Base-by-base conservation (phyloP, 2,888 invertebrate species). In the Aproaerema taeniolella region DNA sequence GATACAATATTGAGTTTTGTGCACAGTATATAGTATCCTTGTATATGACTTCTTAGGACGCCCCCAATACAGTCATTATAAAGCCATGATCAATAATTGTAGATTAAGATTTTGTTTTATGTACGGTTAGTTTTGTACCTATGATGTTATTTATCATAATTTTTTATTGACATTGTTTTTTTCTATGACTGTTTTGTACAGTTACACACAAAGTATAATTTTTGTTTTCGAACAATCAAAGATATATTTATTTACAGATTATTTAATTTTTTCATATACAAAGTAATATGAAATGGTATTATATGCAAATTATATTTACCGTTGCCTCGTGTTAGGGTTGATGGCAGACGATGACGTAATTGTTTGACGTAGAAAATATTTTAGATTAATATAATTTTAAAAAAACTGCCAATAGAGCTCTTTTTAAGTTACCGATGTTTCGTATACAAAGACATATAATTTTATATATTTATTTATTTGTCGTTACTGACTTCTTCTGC, bases 361-460 rank as follows among this genome's bases (percentile, higher is more conserved):
- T 67, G 53, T 66, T 64, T 61, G 52, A 63, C 61, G 57, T 67
- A 71, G 57, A 58, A 52, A 60, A 60, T 69, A 57, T 67, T 62
- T 58, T 66, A 70, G 64, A 58, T 61, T 61, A 20, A 20, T 20
- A 20, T 26, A 67, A 62, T 67, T 52, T 61, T 55, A 63, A 58
- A 53, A 46, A 61, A 67, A 79, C 80, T 83, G 82, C 81, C 80
- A 73, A 67, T 71, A 67, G 61, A 69, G 69, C 65, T 68, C 58
- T 67, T 60, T 34, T 56, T 76, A 70, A 81, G 83, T 83, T 85
- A 85, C 83, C 83, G 82, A 71, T 72, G 58, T 68, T 71, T 75
- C 61, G 58, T 71, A 67, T 71, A 75, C 74, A 81, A 78, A 78
- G 73, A 78, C 59, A 61, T 68, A 76, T 64, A 60, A 56, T 67